Conservation (phyloP, 2,888 invertebrate species). For the Cephus pulcher region DNA sequence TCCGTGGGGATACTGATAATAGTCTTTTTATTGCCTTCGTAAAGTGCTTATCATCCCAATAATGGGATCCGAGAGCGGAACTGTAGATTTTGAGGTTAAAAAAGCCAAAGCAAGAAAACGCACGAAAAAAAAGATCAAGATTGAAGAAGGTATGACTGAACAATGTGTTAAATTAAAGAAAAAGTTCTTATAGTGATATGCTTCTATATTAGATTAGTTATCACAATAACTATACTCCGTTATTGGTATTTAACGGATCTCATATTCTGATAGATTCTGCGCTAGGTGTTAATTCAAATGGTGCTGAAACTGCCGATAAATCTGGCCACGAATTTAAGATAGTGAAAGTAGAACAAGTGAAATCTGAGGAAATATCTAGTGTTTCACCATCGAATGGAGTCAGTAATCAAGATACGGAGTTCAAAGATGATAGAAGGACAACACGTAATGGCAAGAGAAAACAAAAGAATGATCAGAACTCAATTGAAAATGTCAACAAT, state of each 20-base stretch:
- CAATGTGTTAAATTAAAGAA: background rate
- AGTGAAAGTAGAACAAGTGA: background rate
- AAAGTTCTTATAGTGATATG: constrained; percentile 2
- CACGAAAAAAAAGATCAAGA: constrained; percentile 28
- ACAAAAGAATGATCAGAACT: background rate
- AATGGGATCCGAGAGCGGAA: constrained; percentile 29
- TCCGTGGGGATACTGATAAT: background rate
- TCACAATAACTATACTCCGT: background rate
- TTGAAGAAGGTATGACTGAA: constrained; percentile 19
- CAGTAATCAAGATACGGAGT: background rate
- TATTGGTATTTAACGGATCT: constrained; percentile 16
- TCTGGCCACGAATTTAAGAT: background rate
- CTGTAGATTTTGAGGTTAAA: constrained; percentile 31
- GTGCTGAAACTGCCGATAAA: background rate
- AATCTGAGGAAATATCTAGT: background rate
- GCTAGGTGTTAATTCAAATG: background rate
- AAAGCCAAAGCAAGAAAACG: constrained; percentile 27
- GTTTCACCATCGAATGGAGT: background rate
- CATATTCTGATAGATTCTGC: background rate
- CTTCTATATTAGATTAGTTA: background rate
- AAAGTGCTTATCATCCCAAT: background rate
- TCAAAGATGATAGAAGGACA: background rate
- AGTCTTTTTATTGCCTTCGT: background rate
- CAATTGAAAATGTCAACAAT: background rate
- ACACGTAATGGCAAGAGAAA: background rate